These are phyloP conservation scores for Baccha elongata DNA, from an alignment of 2,888 invertebrate genomes.

Conservation along the genomic window DNA sequence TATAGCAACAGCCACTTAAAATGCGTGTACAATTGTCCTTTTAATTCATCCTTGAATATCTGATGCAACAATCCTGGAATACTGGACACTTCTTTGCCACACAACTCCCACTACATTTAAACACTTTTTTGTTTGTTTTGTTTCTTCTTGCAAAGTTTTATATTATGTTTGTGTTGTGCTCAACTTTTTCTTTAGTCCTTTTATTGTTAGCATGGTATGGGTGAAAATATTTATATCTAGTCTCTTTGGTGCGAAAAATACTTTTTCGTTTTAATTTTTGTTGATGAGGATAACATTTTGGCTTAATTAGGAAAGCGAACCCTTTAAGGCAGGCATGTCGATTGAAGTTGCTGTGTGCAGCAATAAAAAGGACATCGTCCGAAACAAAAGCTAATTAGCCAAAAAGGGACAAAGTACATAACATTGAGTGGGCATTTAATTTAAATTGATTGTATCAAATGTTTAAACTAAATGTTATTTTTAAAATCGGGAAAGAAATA, in stretches of 20 bases:
- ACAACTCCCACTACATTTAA: slow-evolving; percentile 2
- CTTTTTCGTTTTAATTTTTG: slow-evolving; percentile 2
- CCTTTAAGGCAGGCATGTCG: slow-evolving; percentile 26
- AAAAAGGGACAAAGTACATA: slow-evolving; percentile 42
- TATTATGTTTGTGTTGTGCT: slow-evolving; percentile 46
- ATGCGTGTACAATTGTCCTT: slow-evolving; percentile 73
- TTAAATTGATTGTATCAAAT: slow-evolving; percentile 55
- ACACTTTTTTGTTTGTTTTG: slow-evolving; percentile 6
- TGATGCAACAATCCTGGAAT: slow-evolving; percentile 41
- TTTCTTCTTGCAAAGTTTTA: slow-evolving; percentile 54
- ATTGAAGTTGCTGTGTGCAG: slow-evolving; percentile 66
- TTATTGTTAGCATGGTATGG: slow-evolving; percentile 16
- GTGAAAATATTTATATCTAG: slow-evolving; percentile 48
- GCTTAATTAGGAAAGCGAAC: slow-evolving; percentile 63
- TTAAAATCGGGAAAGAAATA: slow-evolving; percentile 25
- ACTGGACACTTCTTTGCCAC: slow-evolving; percentile 8
- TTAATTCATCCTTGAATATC: slow-evolving; percentile 71
- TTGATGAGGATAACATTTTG: slow-evolving; percentile 61
- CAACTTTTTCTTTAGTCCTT: slow-evolving; percentile 38
- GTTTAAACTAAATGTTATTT: slow-evolving; percentile 26
- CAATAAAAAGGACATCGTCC: slow-evolving; percentile 66
- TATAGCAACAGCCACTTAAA: slow-evolving; percentile 56
- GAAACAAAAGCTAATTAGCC: slow-evolving; percentile 66
- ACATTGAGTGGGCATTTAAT: slow-evolving; percentile 43
- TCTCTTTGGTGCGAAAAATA: slow-evolving; percentile 54